A percentile compares a stretch with the other conserved stretches of the same genome.
Conservation (phyloP, 92 coral and sea anemone genomes). For the Porites evermanni region DNA sequence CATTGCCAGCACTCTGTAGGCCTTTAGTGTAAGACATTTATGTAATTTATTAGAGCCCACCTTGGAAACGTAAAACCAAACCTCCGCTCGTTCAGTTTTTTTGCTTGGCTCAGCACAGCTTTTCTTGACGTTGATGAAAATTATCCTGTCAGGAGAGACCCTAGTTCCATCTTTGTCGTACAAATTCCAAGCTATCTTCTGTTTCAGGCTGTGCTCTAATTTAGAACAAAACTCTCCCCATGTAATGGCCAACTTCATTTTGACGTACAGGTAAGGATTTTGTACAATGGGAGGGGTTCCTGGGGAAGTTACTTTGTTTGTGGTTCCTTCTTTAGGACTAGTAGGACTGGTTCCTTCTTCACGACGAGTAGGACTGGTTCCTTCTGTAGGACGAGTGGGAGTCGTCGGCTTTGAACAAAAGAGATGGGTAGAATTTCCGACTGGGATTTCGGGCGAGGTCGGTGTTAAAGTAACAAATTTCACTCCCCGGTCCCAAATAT, state of each 20-base stretch:
- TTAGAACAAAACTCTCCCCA: conserved; percentile 93
- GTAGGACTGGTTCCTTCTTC: not conserved
- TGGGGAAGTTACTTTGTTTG: conserved; percentile 2
- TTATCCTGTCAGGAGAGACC: conserved; percentile 71
- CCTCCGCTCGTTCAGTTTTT: conserved; percentile 70
- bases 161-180: conserved; percentile 71
- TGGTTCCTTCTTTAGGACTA: not conserved
- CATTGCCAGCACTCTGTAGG: conserved; percentile 76
- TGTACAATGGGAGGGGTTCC: conserved; percentile 12
- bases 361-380: not conserved
- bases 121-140: conserved; percentile 73
- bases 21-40: conserved; percentile 78
- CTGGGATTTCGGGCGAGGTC: not conserved
- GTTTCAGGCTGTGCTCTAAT: conserved; percentile 71
- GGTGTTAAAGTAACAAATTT: conserved; percentile 20
- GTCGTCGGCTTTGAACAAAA: not conserved
- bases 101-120: conserved; percentile 81
- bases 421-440: not conserved
- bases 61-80: conserved; percentile 81
- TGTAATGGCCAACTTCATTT: conserved; percentile 72
- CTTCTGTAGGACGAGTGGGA: not conserved
- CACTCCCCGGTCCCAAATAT: conserved; percentile 26
- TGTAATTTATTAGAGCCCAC: conserved; percentile 57
- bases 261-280: conserved; percentile 64
- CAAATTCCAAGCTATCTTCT: conserved; percentile 76